Base-by-base conservation (phyloP, 2,888 invertebrate genomes). In the Tetragonula carbonaria region DNA sequence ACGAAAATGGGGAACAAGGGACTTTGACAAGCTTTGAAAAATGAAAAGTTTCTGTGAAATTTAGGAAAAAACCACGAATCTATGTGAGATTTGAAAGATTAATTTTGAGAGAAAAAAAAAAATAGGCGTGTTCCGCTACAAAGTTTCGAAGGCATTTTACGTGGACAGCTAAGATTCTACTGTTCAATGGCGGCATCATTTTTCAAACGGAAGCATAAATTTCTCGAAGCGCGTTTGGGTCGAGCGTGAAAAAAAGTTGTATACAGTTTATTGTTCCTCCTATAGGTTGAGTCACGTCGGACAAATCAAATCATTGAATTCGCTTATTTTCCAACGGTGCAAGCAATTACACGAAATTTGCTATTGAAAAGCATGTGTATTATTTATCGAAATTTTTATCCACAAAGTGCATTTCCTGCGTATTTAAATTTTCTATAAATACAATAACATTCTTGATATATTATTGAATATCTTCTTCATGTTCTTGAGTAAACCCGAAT, bases 141-240 rank as follows among this genome's bases (percentile, higher is more conserved):
- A 62, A 50, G 50, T 50, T 50, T 50, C 6, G n/a, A 55, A n/a
- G 28, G 16, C 23, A 28, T 14, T 55, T 33, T 23, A 21, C 33
- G n/a, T 53, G n/a, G 55, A 71, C 65, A 53, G 74, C 11, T 38
- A n/a, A 55, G 45, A 45, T 74, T 74, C 38, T 21, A 53, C 5
- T 2, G n/a, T 8, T 13, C 6, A 6, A 13, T 74, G 53, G 70
- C 63, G 77, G 57, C 57, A 71, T 71, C 71, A 70, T 70, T 70
- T 77, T 77, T 77, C 70, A 77, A 81, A 81, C 80, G 78, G 72
- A 78, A 78, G 67, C 72, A 78, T 80, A 78, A 78, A 71, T 80
- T 78, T 55, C 38, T 16, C 45, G 11, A 28, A 59, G n/a, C 51
- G 45, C 18, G 80, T 78, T 78, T 72, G 16, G 72, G 53, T 38